Evolutionary conservation across 1,140 invertebrate species (phyloP), one percentile per base, ranked within the genome.

Genomic region (Drosophila gunungcola): DNA sequence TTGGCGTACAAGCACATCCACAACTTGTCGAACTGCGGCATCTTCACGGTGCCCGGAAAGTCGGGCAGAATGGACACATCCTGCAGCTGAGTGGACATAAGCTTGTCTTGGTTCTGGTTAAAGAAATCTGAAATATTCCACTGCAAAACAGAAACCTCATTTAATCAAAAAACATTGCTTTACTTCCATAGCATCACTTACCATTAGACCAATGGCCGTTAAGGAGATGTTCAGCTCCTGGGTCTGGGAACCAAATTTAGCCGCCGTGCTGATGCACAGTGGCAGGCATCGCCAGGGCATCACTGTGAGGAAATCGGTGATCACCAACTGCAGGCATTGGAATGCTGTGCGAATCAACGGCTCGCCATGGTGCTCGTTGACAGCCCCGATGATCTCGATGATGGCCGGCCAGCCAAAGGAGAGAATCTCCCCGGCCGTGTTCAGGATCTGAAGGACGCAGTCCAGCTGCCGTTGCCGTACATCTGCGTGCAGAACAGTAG

Each of bases 101-200:
- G 94, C 93, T 97, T 97, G 77, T 97, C 96, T 91, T 98, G 96
- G 93, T 98, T 98, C 94, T 99, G 97, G 93, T 97, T 98, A 80
- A 99, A 96, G 92, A 98, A 98, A 93, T 99, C 98, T 2, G 98
- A 98, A 86, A 99, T 98, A 92, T 99, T 99, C 98, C 98, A 99
- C 98, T 98, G 63, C 6, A 62, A 1, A 7, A 9, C 1, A 1
- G 11, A 11, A 13, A 41, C 10, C 10, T 9, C 25, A 60, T 5
- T 21, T 43, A 3, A 6, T 4, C 3, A 12, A 2, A 10, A 12
- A 2, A 46, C 2, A 0, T 25, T 46, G 5, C 25, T 11, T 12
- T 27, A 27, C 9, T 11, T 46, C 11, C 3, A 27, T 29, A n/a
- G n/a, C 11, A 16, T 3, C 16, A 21, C 70, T 93, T 92, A 98